Evolutionary conservation across 2,888 invertebrate species (phyloP), one percentile per base, ranked within the genome.

Genomic region (Ectemnius cavifrons): DNA sequence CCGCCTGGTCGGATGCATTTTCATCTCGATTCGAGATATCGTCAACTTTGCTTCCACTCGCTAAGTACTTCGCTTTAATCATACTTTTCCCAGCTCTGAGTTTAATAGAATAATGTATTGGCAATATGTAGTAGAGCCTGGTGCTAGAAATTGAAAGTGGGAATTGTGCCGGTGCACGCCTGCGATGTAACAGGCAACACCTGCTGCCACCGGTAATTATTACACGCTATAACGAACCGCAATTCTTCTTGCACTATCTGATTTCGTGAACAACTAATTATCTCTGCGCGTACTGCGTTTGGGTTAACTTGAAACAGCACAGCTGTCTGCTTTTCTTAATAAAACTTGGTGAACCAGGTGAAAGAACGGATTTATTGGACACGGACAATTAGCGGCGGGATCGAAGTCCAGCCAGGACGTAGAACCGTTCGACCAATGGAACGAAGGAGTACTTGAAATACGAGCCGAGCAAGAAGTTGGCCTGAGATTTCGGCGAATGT

Each of bases 1-100:
- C 57, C 66, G 49, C 60, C 37, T 13, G 52, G 16, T 37, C 46
- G 47, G 75, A 62, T 68, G 58, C 46, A 62, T 59, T 72, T 49
- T 61, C 63, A 23, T 49, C 49, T 16, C 37, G 37, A 37, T 37
- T 37, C 5, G 37, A 37, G 37, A 37, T 37, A 37, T 37, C 37
- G 37, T 37, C 37, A 37, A 37, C 8, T 37, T 37, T 2, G 5
- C 8, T 8, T 37, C 8, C 37, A 6, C 37, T 37, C 37, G 37
- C 37, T 37, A 37, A 6, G 37, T 11, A 11, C 37, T 6, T 13
- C 52, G 14, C 52, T 52, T 11, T 52, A 52, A 52, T 52, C 5
- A 52, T 5, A 52, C 37, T 37, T 52, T 16, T 14, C 52, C 16
- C 52, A 52, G 8, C 37, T 11, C 37, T 37, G 23, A 23, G 23